A percentile compares a stretch with the other conserved stretches of the same genome.
phyloP scores from a whole-genome alignment of 1,140 invertebrate genomes.

The Lethocerus indicus region DNA sequence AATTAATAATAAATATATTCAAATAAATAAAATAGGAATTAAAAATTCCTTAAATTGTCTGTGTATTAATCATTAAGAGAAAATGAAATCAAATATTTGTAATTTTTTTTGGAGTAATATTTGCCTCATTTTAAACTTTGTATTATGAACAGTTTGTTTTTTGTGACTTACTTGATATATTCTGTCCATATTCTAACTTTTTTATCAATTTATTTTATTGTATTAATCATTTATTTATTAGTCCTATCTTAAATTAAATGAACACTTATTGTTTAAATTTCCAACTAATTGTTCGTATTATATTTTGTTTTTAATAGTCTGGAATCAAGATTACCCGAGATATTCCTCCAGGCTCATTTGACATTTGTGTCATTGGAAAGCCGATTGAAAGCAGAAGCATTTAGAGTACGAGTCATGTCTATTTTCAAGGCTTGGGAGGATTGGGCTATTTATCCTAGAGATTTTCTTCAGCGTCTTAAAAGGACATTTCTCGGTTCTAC shows the following conservation, averaged over 20 bases:
- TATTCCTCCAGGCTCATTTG: slow-evolving; percentile 70
- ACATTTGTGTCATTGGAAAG: slow-evolving; percentile 67
- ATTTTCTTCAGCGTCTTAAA: slow-evolving; percentile 78
- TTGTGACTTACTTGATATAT: neutral
- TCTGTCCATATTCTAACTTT: neutral
- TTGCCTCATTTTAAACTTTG: no score
- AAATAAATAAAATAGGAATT: no score
- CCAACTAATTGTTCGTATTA: no score
- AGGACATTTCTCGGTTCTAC: slow-evolving; percentile 68
- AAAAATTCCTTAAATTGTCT: no score
- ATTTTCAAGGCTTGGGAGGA: slow-evolving; percentile 97
- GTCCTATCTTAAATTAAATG: no score
- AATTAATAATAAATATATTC: no score
- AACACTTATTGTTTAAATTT: no score
- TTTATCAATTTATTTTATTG: neutral
- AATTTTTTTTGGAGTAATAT: no score
- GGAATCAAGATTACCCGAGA: slow-evolving; percentile 66
- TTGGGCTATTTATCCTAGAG: slow-evolving; percentile 90
- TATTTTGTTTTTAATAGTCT: slow-evolving; percentile 42
- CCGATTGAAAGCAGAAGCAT: slow-evolving; percentile 86
- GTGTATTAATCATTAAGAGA: no score
- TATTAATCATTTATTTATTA: no score
- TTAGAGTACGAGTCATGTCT: slow-evolving; percentile 85
- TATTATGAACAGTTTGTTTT: neutral
- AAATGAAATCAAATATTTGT: no score